phyloP scores from a whole-genome alignment of 2,888 invertebrate species.

The Zhuqinia jingwanae region DNA sequence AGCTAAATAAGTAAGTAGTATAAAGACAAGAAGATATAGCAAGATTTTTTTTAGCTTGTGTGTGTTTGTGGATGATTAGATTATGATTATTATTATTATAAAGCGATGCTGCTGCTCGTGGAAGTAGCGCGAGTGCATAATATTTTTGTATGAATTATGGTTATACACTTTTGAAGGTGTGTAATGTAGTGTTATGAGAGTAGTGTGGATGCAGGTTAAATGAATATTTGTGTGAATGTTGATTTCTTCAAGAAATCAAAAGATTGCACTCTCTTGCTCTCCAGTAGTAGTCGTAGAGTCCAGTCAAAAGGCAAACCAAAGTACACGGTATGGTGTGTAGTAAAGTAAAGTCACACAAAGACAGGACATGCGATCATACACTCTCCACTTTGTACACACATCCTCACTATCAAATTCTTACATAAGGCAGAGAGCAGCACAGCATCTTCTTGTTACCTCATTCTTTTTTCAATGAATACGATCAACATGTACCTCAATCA shows the following conservation, averaged over 20 bases:
- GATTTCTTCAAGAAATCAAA: neutral
- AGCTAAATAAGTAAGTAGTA: constrained; percentile 16
- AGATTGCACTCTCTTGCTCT: neutral
- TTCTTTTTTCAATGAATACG: too few relatives aligned
- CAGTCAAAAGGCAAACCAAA: constrained; percentile 10
- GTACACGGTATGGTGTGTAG: neutral
- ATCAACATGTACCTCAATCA: too few relatives aligned
- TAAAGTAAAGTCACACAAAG: constrained; percentile 25
- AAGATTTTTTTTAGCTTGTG: neutral
- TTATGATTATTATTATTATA: too few relatives aligned
- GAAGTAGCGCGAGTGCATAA: constrained; percentile 41
- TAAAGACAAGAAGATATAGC: neutral
- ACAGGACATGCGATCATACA: neutral
- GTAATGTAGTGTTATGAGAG: neutral
- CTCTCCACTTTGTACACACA: neutral
- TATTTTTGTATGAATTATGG: constrained; percentile 46
- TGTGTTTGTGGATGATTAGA: neutral
- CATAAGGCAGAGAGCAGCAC: too few relatives aligned
- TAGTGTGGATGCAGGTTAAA: neutral
- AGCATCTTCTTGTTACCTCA: neutral
- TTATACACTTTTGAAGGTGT: constrained; percentile 24
- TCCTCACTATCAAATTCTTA: constrained; percentile 16
- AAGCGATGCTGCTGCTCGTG: neutral
- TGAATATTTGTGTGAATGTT: neutral
- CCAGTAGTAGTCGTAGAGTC: constrained; percentile 18